Percentiles rank a stretch among this genome's conserved stretches.
These are phyloP conservation scores for Pycnomerus fuliginosus DNA, from an alignment of 2,888 invertebrate genomes.

Conservation along the genomic window DNA sequence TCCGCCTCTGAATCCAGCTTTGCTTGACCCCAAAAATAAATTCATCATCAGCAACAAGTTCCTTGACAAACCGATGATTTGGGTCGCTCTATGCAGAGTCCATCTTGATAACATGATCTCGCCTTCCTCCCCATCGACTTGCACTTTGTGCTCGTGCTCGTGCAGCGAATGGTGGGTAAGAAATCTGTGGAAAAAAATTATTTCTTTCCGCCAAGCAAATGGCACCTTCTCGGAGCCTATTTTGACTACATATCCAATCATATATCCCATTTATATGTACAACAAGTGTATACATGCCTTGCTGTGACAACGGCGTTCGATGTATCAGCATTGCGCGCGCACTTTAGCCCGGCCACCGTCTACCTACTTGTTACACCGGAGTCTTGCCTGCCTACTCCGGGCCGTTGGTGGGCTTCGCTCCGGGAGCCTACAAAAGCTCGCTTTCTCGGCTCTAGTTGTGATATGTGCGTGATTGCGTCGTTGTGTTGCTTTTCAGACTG, in stretches of 20 bases:
- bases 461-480: slow-evolving; percentile 31
- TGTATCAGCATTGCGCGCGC: slow-evolving; percentile 44
- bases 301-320: slow-evolving; percentile 35
- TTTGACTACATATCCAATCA: slow-evolving; percentile 28
- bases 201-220: too few relatives aligned
- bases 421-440: slow-evolving; percentile 28
- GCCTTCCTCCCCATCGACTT: too few relatives aligned
- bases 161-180: too few relatives aligned
- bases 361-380: slow-evolving; percentile 53
- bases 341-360: slow-evolving; percentile 45
- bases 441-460: slow-evolving; percentile 24
- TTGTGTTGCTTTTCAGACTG: slow-evolving; percentile 17
- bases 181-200: too few relatives aligned
- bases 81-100: too few relatives aligned
- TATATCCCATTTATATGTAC: slow-evolving; percentile 32
- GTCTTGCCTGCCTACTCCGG: slow-evolving; percentile 48
- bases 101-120: too few relatives aligned
- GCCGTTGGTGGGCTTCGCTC: slow-evolving; percentile 44
- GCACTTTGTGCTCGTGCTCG: too few relatives aligned
- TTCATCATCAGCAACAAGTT: too few relatives aligned
- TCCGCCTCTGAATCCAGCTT: too few relatives aligned
- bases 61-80: too few relatives aligned
- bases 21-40: too few relatives aligned
- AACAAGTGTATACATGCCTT: slow-evolving; percentile 36
- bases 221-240: too few relatives aligned